These are phyloP conservation scores for Diuraphis noxia DNA, from an alignment of 1,140 invertebrate genomes.

Conservation along the genomic window DNA sequence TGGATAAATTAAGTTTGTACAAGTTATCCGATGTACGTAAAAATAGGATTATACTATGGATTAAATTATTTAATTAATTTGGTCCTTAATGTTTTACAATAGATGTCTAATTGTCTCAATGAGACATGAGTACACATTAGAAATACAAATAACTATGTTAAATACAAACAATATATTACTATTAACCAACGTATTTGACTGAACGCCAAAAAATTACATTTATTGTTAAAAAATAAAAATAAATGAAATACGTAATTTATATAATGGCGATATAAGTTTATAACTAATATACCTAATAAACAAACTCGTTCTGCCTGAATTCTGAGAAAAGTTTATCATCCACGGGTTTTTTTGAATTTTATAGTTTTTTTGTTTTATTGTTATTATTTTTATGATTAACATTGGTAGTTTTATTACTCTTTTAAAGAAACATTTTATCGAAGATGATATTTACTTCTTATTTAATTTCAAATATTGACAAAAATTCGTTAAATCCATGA, in stretches of 20 bases:
- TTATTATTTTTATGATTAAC: constrained; percentile 1
- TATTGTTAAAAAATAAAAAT: not conserved
- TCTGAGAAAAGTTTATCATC: not conserved
- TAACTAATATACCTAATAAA: not conserved
- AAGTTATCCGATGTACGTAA: no score
- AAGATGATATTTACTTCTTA: not conserved
- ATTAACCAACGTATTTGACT: not conserved
- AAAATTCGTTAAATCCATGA: no score
- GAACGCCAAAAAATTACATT: not conserved
- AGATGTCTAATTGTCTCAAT: not conserved
- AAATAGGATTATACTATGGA: not conserved
- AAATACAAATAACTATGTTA: not conserved
- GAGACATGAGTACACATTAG: not conserved
- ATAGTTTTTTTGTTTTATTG: not conserved
- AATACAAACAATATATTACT: not conserved
- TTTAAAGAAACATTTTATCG: not conserved
- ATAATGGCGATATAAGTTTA: no score
- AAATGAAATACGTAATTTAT: not conserved
- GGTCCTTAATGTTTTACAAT: not conserved
- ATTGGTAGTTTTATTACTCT: constrained; percentile 1
- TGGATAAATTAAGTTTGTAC: not conserved
- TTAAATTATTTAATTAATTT: not conserved
- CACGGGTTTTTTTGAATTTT: not conserved
- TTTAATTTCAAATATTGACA: no score
- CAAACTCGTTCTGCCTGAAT: not conserved